Percentiles rank a stretch among this genome's conserved stretches.
These are phyloP conservation scores for Mesembrinibis cayennensis DNA, from an alignment of 2,113 vertebrate genomes.

Conservation along the genomic window DNA sequence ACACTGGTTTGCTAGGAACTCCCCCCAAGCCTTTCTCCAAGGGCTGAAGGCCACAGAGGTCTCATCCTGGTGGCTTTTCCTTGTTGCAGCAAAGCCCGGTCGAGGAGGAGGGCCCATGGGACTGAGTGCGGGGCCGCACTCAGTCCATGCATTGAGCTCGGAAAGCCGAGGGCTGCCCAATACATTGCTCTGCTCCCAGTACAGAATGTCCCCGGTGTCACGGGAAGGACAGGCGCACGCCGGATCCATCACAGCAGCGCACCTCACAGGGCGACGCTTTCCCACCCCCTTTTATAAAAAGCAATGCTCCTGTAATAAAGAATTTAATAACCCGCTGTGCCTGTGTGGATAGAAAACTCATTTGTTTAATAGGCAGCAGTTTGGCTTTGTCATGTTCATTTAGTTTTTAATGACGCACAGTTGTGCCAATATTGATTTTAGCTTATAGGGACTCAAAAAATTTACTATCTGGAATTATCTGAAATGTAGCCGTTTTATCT, in stretches of 20 bases:
- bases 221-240: background rate
- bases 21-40: too few species aligned
- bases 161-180: accelerated
- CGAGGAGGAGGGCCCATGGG: accelerated
- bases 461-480: conserved; percentile 77
- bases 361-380: conserved; percentile 81
- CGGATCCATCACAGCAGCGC: background rate
- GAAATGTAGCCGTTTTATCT: conserved; percentile 60
- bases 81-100: accelerated
- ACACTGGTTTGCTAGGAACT: accelerated
- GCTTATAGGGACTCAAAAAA: conserved; percentile 82
- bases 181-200: accelerated
- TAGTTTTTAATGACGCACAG: conserved; percentile 82
- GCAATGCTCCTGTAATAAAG: conserved; percentile 71
- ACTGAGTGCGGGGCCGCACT: accelerated
- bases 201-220: background rate
- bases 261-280: background rate
- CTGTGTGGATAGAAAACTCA: conserved; percentile 73
- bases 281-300: conserved; percentile 31
- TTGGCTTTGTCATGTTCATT: conserved; percentile 82
- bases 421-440: conserved; percentile 86
- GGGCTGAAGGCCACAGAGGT: background rate
- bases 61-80: background rate
- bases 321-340: conserved; percentile 77
- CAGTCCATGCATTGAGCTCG: accelerated